Conservation (phyloP, 2,888 invertebrate species). For the Dione juno region DNA sequence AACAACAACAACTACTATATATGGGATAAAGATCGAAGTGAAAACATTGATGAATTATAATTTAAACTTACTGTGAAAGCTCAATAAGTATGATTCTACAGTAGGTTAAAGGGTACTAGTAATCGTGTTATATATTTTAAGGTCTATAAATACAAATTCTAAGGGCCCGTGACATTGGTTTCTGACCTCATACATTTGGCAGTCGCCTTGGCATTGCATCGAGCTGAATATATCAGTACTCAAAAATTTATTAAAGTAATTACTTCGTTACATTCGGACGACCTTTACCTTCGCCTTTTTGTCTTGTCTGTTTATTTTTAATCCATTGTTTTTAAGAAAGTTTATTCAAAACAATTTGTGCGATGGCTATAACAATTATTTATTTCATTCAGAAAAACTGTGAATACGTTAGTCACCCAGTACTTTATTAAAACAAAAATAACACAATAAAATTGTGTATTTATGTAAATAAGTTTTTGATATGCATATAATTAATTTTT, state of each 20-base stretch:
- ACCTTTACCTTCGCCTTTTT: slow-evolving; percentile 58
- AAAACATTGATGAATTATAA: too few relatives aligned
- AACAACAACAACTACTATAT: too few relatives aligned
- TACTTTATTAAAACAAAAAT: neutral
- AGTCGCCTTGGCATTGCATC: slow-evolving; percentile 80
- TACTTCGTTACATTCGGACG: slow-evolving; percentile 49
- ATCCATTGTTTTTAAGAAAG: slow-evolving; percentile 44
- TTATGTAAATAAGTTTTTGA: neutral
- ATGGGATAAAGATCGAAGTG: too few relatives aligned
- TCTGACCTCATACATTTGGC: slow-evolving; percentile 77
- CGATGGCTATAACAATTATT: slow-evolving; percentile 41
- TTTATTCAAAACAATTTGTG: slow-evolving; percentile 40
- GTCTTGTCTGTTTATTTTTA: slow-evolving; percentile 45
- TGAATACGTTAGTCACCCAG: neutral
- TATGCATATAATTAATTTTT: neutral
- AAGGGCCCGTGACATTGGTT: slow-evolving; percentile 81
- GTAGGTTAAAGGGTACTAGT: too few relatives aligned
- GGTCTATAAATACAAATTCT: slow-evolving; percentile 57
- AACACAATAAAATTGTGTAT: neutral
- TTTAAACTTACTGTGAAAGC: too few relatives aligned
- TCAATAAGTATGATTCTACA: too few relatives aligned
- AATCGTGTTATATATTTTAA: slow-evolving; percentile 24
- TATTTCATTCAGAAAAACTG: slow-evolving; percentile 29
- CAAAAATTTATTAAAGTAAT: slow-evolving; percentile 61
- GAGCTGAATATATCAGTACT: slow-evolving; percentile 56